Conservation (phyloP, 2,113 vertebrate species). For the Haliaeetus leucogaster region DNA sequence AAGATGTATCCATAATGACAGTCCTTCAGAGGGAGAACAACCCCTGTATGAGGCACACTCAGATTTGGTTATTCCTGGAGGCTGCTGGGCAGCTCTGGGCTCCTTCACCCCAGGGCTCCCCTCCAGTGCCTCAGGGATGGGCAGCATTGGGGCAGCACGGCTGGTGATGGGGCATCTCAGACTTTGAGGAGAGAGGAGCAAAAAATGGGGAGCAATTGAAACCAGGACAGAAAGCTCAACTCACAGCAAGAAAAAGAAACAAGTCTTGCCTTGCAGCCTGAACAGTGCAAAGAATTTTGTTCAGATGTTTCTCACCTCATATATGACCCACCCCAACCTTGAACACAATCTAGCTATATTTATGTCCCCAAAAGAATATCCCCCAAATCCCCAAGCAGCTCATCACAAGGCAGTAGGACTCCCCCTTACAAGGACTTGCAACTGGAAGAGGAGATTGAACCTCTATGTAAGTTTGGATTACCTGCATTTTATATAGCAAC, state of each 20-base stretch:
- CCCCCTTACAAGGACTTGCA: neutral
- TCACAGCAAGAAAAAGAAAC: neutral
- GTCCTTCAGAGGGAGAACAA: neutral
- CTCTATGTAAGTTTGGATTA: neutral
- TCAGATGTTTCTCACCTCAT: neutral
- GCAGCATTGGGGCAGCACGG: neutral
- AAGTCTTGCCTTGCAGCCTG: neutral
- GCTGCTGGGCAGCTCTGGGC: neutral
- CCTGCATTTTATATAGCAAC: neutral
- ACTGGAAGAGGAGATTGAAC: neutral
- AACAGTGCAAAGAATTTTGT: neutral
- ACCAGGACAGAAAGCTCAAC: neutral
- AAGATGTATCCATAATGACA: neutral
- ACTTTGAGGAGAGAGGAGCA: neutral
- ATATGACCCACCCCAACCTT: neutral
- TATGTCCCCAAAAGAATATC: neutral
- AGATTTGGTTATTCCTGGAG: neutral
- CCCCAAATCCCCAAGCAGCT: neutral
- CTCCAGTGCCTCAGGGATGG: neutral
- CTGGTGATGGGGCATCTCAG: neutral
- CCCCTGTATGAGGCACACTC: fast-evolving
- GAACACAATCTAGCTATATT: neutral
- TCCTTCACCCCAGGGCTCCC: neutral
- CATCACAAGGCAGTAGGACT: neutral
- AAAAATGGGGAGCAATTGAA: neutral